These are phyloP conservation scores for Chrysopilus asiliformis DNA, from an alignment of 2,888 invertebrate genomes.

Conservation along the genomic window DNA sequence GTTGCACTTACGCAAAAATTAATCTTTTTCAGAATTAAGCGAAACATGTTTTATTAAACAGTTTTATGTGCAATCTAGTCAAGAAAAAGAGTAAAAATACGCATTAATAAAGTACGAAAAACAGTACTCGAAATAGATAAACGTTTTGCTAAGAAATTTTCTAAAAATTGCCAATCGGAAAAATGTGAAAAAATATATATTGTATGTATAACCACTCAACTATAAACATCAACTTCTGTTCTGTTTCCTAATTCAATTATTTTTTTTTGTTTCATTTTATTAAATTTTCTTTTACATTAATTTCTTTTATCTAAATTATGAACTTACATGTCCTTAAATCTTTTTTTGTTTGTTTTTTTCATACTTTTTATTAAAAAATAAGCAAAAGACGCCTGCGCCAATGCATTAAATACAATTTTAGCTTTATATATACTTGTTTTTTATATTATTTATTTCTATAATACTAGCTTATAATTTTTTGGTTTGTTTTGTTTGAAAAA, in stretches of 20 bases:
- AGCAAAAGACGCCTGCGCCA: conserved; percentile 15
- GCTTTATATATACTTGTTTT: conserved; percentile 2
- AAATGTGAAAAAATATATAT: too few relatives aligned
- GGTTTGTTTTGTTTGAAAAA: conserved; percentile 1
- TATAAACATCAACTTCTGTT: neutral
- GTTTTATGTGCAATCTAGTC: too few relatives aligned
- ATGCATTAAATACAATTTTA: conserved; percentile 8
- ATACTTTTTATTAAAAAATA: conserved; percentile 10
- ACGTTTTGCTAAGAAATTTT: too few relatives aligned
- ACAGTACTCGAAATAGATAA: too few relatives aligned
- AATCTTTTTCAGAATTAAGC: too few relatives aligned
- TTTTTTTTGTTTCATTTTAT: conserved; percentile 1
- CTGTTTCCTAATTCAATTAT: neutral
- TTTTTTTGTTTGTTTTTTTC: neutral
- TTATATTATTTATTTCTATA: neutral
- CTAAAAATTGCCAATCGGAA: too few relatives aligned
- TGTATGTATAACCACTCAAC: neutral
- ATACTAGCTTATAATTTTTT: neutral
- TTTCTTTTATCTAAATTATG: conserved; percentile 1
- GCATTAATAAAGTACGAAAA: too few relatives aligned
- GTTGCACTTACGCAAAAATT: too few relatives aligned
- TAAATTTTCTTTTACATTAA: conserved; percentile 2
- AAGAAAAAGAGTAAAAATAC: too few relatives aligned
- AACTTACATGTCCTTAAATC: conserved; percentile 1
- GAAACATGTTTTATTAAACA: too few relatives aligned